Base-by-base conservation (phyloP, 2,888 invertebrate species). In the Callinectes sapidus region DNA sequence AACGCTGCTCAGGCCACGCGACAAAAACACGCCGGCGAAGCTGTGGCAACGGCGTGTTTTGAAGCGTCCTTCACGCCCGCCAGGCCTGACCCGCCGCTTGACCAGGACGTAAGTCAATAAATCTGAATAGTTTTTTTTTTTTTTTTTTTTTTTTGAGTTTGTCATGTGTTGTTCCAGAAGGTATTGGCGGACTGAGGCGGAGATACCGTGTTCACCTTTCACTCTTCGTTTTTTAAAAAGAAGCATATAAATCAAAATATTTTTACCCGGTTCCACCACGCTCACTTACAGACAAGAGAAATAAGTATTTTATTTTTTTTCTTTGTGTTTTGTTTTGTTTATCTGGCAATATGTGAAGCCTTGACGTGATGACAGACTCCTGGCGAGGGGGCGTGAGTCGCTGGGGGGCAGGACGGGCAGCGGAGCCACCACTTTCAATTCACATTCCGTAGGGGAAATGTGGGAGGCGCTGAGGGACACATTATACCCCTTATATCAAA, bases 151-250 rank as follows among this genome's bases (percentile, higher is more conserved):
- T 81, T 81, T 81, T 35, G 81, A 81, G 81, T 35, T 35, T 81
- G 81, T 81, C 81, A 81, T 81, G 81, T 81, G 81, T 81, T 81
- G 81, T 81, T 81, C 35, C 81, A 81, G 81, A 35, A 81, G 81
- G 81, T 81, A 81, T 81, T 81, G 81, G 81, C 35, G 81, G 81
- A 35, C 35, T 35, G 81, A 81, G 81, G 81, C 81, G 81, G 81
- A 81, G 81, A 81, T 81, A 81, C 35, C n/a, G 35, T 35, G 81
- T 81, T 81, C 81, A 81, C 81, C 81, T 81, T 35, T 81, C 81
- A 81, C 81, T 81, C 35, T 61, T 61, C 81, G 16, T 81, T 81
- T 35, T 35, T n/a, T 2, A 32, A 81, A 81, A 81, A 81, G 35
- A 81, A 81, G 35, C 81, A 81, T 35, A 81, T 32, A 81, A 81